A percentile compares a stretch with the other conserved stretches of the same genome.
These are phyloP conservation scores for Ursus arctos DNA, from an alignment of 2,113 vertebrate genomes.

Conservation along the genomic window DNA sequence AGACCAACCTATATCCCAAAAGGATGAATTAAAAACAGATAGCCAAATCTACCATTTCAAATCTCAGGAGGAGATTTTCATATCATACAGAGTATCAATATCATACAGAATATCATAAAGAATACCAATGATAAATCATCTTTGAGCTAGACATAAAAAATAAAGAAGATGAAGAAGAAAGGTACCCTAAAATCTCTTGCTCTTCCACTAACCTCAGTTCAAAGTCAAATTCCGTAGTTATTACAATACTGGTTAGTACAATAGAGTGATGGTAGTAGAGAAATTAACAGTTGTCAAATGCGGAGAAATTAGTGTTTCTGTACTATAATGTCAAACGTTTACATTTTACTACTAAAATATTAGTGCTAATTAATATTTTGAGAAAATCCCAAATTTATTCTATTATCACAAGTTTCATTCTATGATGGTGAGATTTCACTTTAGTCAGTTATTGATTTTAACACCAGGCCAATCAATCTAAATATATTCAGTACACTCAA, in stretches of 20 bases:
- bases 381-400: constrained; percentile 54
- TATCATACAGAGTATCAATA: not conserved
- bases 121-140: not conserved
- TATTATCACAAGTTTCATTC: constrained; percentile 11
- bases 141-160: constrained; percentile 28
- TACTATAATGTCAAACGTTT: not conserved
- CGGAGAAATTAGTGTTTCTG: constrained; percentile 13
- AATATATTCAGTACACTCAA: not conserved
- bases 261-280: not conserved
- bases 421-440: not conserved
- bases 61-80: not conserved
- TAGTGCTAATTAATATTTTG: not conserved
- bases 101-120: not conserved
- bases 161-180: not conserved
- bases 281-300: not conserved
- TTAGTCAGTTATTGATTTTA: constrained; percentile 44
- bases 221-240: constrained; percentile 60
- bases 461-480: not conserved
- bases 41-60: constrained; percentile 16
- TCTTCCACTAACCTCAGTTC: constrained; percentile 10
- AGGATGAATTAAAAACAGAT: constrained; percentile 40
- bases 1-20: constrained; percentile 14
- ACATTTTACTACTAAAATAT: constrained; percentile 12
- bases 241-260: not conserved
- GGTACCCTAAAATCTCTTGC: not conserved